Percentiles rank a stretch among this genome's conserved stretches.
These are phyloP conservation scores for Gnathonemus longibarbis DNA, from an alignment of 2,113 vertebrate species.

Conservation along the genomic window DNA sequence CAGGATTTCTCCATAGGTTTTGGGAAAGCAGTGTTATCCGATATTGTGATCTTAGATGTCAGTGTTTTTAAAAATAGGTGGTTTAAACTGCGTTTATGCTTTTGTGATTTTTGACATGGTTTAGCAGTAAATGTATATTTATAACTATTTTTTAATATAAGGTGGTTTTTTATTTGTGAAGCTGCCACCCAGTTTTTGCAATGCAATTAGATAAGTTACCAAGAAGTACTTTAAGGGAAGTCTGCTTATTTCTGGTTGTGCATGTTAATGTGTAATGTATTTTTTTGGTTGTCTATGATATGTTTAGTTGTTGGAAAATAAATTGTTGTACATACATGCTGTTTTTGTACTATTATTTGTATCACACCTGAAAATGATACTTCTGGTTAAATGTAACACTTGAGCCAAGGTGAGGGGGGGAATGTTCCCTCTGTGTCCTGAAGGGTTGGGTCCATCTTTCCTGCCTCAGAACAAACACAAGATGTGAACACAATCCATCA, in stretches of 20 bases:
- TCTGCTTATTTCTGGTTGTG: neutral
- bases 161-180: neutral
- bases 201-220: neutral
- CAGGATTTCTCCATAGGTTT: neutral
- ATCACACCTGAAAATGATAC: neutral
- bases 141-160: neutral
- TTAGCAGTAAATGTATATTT: neutral
- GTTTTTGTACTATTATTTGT: neutral
- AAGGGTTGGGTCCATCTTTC: neutral
- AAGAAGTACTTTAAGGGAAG: neutral
- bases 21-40: neutral
- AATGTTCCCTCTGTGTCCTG: neutral
- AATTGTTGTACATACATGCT: neutral
- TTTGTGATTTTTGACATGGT: neutral
- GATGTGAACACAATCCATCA: constrained; percentile 9
- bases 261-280: neutral
- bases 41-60: neutral
- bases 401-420: neutral
- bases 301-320: neutral
- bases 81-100: neutral
- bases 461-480: neutral
- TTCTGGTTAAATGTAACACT: neutral
- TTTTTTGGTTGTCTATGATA: neutral
- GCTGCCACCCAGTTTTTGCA: neutral
- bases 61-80: neutral